phyloP scores from a whole-genome alignment of 2,797 vertebrate genomes.

The Jordanella pulchra region DNA sequence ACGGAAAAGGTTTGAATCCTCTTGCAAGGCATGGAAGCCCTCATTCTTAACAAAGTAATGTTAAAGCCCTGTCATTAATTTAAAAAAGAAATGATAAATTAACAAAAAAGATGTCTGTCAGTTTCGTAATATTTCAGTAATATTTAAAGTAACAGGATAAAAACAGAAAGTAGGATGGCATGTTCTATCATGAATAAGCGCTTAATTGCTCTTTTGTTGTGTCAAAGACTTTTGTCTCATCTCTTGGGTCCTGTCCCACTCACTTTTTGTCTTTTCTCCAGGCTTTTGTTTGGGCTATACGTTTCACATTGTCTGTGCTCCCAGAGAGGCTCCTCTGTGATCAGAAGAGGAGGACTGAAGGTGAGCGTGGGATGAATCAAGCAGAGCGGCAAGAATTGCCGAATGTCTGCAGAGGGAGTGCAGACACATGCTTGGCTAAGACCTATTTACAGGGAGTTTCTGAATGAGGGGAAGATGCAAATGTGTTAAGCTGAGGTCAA shows the following conservation, averaged over 20 bases:
- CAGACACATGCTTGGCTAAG: conserved; percentile 42
- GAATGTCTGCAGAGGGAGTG: conserved; percentile 30
- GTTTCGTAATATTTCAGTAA: conserved; percentile 20
- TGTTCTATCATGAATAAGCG: conserved; percentile 54
- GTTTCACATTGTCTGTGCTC: conserved; percentile 62
- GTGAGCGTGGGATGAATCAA: conserved; percentile 40
- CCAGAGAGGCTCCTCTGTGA: conserved; percentile 25
- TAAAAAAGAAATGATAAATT: background rate
- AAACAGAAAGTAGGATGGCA: conserved; percentile 37
- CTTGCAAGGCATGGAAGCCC: background rate
- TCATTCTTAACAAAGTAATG: background rate
- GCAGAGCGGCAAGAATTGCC: conserved; percentile 25
- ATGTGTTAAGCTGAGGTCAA: conserved; percentile 49
- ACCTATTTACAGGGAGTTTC: conserved; percentile 38
- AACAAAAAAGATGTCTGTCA: conserved; percentile 5
- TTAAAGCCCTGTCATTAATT: background rate
- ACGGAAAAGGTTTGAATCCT: background rate
- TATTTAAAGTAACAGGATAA: conserved; percentile 37
- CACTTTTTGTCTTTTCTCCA: conserved; percentile 47
- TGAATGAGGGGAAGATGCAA: conserved; percentile 27
- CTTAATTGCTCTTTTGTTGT: conserved; percentile 51
- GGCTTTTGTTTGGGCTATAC: conserved; percentile 60
- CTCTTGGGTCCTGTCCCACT: conserved; percentile 57
- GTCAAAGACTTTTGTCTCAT: conserved; percentile 64
- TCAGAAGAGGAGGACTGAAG: conserved; percentile 36